Evolutionary conservation across 2,113 vertebrate genomes (phyloP), one percentile per base, ranked within the genome.

Genomic region (Gasterosteus nipponicus): DNA sequence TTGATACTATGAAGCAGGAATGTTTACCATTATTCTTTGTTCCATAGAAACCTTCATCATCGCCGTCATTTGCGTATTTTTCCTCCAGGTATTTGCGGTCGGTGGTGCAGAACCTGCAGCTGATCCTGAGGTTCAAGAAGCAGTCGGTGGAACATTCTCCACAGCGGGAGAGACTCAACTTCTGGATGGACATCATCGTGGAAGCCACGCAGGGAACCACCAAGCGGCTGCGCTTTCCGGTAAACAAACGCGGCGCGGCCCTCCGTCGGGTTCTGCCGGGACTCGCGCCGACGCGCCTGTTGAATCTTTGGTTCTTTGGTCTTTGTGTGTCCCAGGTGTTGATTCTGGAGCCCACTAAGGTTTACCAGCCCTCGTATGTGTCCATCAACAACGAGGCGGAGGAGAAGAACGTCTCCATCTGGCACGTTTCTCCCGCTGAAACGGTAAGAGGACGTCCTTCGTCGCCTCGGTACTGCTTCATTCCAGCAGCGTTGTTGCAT

Each of bases 171-270:
- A 94, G 88, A 78, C 93, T 99, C 81, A 95, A 95, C 91, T 99
- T 99, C 94, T 99, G 98, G 98, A 94, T 99, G 94, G 97, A 99
- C 90, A 96, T 98, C 80, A 97, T 99, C 58, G 97, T 97, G 44
- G 97, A 99, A 85, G 95, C 97, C 81, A 96, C 96, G 9, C 95
- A 95, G 69, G 86, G 94, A 76, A 95, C 94, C 80, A 95, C 94
- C 63, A 94, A 95, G 49, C 95, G 96, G 72, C 93, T 97, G 77
- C 95, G 97, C 76, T 99, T 99, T 93, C 97, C 97, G 44, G 97
- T 98, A 96, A 26, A 26, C 91, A 91, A 84, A 67, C 58, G 11
- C 16, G 19, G 49, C 26, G 2, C 29, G 7, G n/a, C 6, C 2
- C 26, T 16, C 6, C 2, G 11, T 31, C 49, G 19, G 9, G 31